Conservation (phyloP, 2,113 vertebrate species). For the Smithornis capensis region DNA sequence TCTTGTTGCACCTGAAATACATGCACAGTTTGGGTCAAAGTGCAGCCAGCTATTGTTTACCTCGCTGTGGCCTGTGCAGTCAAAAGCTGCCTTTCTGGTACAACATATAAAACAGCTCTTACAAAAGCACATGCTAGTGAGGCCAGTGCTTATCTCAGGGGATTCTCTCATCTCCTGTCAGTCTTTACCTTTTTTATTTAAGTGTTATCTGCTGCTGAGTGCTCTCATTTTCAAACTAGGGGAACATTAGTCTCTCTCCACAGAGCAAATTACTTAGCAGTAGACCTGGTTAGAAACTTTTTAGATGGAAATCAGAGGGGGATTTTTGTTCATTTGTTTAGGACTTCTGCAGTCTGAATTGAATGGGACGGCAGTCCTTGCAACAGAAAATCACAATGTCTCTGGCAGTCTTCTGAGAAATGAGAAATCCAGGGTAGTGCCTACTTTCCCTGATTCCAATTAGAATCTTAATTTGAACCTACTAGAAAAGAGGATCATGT, state of each 20-base stretch:
- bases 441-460: neutral
- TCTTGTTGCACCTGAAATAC: neutral
- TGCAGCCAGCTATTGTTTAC: neutral
- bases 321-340: neutral
- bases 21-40: neutral
- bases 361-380: neutral
- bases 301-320: neutral
- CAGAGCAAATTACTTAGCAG: neutral
- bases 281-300: neutral
- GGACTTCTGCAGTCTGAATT: neutral
- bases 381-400: neutral
- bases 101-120: neutral
- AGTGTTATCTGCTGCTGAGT: neutral
- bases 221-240: neutral
- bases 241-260: neutral
- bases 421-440: neutral
- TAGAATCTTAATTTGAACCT: neutral
- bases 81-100: neutral
- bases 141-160: neutral
- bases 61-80: neutral
- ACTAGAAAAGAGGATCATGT: neutral
- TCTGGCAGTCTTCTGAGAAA: neutral
- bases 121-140: neutral
- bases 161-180: neutral
- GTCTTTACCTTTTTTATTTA: neutral